Conservation (phyloP, 2,113 vertebrate genomes). For the Saguinus imperator region DNA sequence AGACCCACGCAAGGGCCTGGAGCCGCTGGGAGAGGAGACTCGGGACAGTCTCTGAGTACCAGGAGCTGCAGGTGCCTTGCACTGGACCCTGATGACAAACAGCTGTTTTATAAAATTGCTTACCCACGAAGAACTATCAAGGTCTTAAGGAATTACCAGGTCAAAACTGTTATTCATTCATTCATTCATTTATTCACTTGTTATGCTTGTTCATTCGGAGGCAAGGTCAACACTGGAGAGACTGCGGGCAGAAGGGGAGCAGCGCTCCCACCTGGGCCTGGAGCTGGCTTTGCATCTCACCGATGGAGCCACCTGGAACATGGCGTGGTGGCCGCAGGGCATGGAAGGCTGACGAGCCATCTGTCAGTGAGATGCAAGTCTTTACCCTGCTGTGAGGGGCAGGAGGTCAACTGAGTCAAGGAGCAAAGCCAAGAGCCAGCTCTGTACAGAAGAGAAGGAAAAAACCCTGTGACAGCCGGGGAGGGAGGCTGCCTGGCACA, state of each 20-base stretch:
- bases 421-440: not conserved
- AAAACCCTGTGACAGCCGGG: not conserved
- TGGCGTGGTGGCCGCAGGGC: rapidly evolving
- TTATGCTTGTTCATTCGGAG: not conserved
- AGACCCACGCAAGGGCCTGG: too few relatives aligned
- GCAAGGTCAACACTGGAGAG: not conserved
- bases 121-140: rapidly evolving
- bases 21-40: rapidly evolving
- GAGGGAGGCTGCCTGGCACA: too few relatives aligned
- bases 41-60: not conserved
- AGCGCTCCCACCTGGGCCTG: not conserved
- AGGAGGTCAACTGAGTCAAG: not conserved
- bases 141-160: not conserved
- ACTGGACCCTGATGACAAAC: rapidly evolving
- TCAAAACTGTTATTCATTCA: not conserved
- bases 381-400: too few relatives aligned
- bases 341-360: rapidly evolving
- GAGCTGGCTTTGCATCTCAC: not conserved
- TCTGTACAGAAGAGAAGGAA: too few relatives aligned
- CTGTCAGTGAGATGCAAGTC: not conserved
- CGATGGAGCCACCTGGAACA: rapidly evolving
- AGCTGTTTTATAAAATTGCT: not conserved
- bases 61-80: not conserved
- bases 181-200: not conserved
- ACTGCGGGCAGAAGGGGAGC: rapidly evolving